Percentiles rank a stretch among this genome's conserved stretches.
Evolutionary conservation across 2,797 vertebrate species (phyloP).

Genomic region (Siniperca undulata): DNA sequence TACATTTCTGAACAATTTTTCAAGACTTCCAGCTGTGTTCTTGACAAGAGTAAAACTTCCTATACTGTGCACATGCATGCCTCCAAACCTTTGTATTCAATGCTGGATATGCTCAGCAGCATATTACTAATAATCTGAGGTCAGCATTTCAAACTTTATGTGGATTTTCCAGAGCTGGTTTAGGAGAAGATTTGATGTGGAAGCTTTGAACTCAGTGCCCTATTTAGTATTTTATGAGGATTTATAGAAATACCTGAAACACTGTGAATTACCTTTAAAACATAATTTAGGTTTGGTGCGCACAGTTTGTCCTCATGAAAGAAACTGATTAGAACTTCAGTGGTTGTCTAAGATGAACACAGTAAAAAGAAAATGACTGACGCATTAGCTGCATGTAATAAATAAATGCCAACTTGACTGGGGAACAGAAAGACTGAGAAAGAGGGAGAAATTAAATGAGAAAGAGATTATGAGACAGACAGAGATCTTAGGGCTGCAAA

Average conservation of each 20-base stretch:
- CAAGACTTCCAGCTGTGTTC: constrained; percentile 39
- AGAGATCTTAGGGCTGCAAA: constrained; percentile 34
- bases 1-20: constrained; percentile 39
- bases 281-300: not conserved
- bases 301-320: not conserved
- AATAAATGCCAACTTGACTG: constrained; percentile 42
- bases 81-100: constrained; percentile 9
- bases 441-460: constrained; percentile 15
- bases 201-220: constrained; percentile 6
- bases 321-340: not conserved
- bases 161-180: not conserved
- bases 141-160: constrained; percentile 8
- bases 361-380: constrained; percentile 16
- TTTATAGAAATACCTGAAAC: not conserved
- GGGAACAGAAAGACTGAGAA: constrained; percentile 16
- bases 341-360: constrained; percentile 12
- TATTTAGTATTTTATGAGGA: not conserved
- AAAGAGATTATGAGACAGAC: constrained; percentile 16
- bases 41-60: constrained; percentile 7
- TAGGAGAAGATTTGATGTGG: constrained; percentile 7
- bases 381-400: constrained; percentile 4
- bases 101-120: not conserved
- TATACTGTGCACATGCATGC: constrained; percentile 4
- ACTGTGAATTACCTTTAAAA: constrained; percentile 5
- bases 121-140: constrained; percentile 24